Evolutionary conservation across 2,113 vertebrate genomes (phyloP).

Genomic region (Astatotilapia flaviijosephi): DNA sequence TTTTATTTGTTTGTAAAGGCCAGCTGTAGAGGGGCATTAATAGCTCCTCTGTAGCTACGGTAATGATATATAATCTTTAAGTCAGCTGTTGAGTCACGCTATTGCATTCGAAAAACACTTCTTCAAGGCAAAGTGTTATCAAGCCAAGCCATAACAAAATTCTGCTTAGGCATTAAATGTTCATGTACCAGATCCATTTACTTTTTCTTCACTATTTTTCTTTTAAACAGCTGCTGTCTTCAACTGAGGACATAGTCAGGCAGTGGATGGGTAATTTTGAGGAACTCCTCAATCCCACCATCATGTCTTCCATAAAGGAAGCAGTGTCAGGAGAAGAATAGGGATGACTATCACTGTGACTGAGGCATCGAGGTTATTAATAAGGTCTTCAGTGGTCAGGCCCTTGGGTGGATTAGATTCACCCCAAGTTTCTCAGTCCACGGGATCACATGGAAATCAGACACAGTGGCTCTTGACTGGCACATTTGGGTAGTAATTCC

Average conservation of each 20-base stretch:
- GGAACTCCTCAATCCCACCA: not conserved
- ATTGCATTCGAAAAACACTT: not conserved
- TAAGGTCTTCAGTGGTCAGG: not conserved
- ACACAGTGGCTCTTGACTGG: not conserved
- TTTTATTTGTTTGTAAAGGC: slow-evolving; percentile 55
- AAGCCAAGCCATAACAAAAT: not conserved
- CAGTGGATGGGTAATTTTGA: not conserved
- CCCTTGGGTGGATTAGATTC: not conserved
- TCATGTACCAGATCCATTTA: not conserved
- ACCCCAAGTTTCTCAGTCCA: not conserved
- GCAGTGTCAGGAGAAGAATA: not conserved
- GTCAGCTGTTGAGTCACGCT: not conserved
- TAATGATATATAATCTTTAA: slow-evolving; percentile 7
- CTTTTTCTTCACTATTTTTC: not conserved
- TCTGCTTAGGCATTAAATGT: not conserved
- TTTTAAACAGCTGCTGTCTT: not conserved
- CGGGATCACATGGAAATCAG: not conserved
- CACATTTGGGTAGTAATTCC: not conserved
- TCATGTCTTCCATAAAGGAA: not conserved
- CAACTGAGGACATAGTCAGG: not conserved
- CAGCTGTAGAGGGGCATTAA: slow-evolving; percentile 11
- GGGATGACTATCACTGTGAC: not conserved
- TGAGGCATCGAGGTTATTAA: not conserved
- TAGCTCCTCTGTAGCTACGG: not conserved
- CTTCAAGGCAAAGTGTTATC: not conserved